phyloP scores from a whole-genome alignment of 53 echinoderm and acorn worm genomes.

The Glandiceps talaboti region DNA sequence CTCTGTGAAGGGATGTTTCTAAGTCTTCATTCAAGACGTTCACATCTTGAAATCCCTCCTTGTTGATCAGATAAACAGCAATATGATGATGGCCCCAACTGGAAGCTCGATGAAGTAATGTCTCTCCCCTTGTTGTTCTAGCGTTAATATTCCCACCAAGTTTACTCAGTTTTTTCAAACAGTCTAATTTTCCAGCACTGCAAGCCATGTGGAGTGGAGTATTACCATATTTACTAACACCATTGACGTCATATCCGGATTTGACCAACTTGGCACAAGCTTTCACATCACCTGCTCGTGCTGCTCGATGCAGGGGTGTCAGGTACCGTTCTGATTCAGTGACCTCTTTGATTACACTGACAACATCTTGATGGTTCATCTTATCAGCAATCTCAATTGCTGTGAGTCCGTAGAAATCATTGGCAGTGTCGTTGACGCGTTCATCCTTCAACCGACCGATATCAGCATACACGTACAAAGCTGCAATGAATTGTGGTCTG shows the following conservation, averaged over 20 bases:
- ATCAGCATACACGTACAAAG: not conserved
- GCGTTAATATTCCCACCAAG: conserved; percentile 38
- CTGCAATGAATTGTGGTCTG: not conserved
- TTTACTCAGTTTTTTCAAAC: conserved; percentile 19
- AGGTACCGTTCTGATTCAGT: not conserved
- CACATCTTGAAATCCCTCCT: conserved; percentile 10
- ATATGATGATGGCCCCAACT: conserved; percentile 27
- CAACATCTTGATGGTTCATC: not conserved
- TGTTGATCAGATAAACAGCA: conserved; percentile 1
- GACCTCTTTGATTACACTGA: not conserved
- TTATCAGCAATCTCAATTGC: not conserved
- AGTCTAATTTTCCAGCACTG: conserved; percentile 23
- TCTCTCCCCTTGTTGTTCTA: conserved; percentile 22
- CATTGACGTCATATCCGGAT: not conserved
- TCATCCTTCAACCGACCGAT: not conserved
- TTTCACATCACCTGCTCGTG: not conserved
- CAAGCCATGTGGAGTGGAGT: conserved; percentile 57
- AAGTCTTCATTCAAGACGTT: conserved; percentile 18
- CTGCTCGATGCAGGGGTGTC: not conserved
- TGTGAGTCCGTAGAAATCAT: not conserved
- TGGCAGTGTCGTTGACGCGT: not conserved
- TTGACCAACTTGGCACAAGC: not conserved
- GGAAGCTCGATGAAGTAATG: conserved; percentile 35
- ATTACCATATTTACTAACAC: conserved; percentile 5
- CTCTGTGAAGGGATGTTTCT: conserved; percentile 35